Base-by-base conservation (phyloP, 2,113 vertebrate genomes). In the Dunckerocampus dactyliophorus region DNA sequence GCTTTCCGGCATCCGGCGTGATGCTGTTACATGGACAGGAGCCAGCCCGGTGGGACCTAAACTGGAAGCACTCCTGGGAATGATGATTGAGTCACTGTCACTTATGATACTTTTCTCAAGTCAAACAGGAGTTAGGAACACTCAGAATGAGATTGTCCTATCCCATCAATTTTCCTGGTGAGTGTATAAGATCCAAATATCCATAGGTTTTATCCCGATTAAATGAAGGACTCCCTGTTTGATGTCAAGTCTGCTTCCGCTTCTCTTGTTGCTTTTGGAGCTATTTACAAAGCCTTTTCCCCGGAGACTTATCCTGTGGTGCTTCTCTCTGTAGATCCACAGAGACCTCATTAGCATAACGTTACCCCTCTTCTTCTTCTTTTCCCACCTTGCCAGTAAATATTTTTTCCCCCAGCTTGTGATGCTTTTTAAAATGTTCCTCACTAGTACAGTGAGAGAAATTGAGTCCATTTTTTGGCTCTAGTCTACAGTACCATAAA, bases 171-270 rank as follows among this genome's bases (percentile, higher is more conserved):
- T 43, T 43, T 14, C 39, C 39, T 43, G 39, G 39, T 43, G 39
- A 43, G 39, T 13, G 39, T 12, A 14, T 3, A 43, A 43, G 39
- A 43, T 43, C 28, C 21, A 77, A 78, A 79, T 60, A 77, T 82
- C 69, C 48, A 57, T 39, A 42, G 67, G 66, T 74, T 84, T 87
- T 75, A 85, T 85, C 55, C 81, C 74, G 79, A 79, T 82, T 70
- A 81, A 81, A 85, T 76, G 61, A 77, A 77, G 21, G 71, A 57
- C 22, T n/a, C 47, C 63, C 57, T 67, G 56, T 76, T 80, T 66
- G 49, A 52, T 74, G 82, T 87, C 74, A 67, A 77, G 71, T 50
- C 28, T 52, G 11, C 22, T 52, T 62, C 50, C 39, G 52, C 54
- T 46, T 24, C 77, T 79, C 58, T 71, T 70, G 37, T 76, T 72